Conservation (phyloP, 2,888 invertebrate genomes). For the Hemaris fuciformis region DNA sequence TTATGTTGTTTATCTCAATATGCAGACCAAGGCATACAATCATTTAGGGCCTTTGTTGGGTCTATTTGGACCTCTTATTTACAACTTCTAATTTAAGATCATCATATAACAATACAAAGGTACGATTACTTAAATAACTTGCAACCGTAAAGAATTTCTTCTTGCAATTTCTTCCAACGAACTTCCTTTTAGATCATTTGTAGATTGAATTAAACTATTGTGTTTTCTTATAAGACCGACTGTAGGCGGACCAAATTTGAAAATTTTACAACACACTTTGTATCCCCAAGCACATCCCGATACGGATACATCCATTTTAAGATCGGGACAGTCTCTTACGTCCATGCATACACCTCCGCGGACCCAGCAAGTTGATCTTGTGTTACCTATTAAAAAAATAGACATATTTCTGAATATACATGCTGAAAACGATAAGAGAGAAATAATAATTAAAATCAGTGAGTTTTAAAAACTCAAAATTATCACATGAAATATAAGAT, state of each 20-base stretch:
- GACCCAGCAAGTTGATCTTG: slow-evolving; percentile 53
- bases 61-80: too few species aligned
- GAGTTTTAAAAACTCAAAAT: too few species aligned
- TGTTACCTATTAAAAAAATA: slow-evolving; percentile 33
- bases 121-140: neutral
- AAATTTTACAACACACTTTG: slow-evolving; percentile 51
- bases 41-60: too few species aligned
- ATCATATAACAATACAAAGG: neutral
- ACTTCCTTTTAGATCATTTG: slow-evolving; percentile 28
- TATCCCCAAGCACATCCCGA: slow-evolving; percentile 43
- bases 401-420: neutral
- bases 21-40: too few species aligned
- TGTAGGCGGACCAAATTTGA: slow-evolving; percentile 30
- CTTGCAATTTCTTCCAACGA: slow-evolving; percentile 28
- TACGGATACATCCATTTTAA: slow-evolving; percentile 40
- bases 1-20: too few species aligned
- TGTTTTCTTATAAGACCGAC: slow-evolving; percentile 22
- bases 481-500: too few species aligned
- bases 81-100: too few species aligned
- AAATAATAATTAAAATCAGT: neutral
- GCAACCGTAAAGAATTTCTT: slow-evolving; percentile 2
- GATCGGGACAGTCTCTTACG: slow-evolving; percentile 35
- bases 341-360: slow-evolving; percentile 53
- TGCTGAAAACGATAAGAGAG: neutral
- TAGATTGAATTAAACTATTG: slow-evolving; percentile 12